Percentiles rank a stretch among this genome's conserved stretches.
Evolutionary conservation across 2,888 invertebrate genomes (phyloP).

Genomic region (Xestia c-nigrum): DNA sequence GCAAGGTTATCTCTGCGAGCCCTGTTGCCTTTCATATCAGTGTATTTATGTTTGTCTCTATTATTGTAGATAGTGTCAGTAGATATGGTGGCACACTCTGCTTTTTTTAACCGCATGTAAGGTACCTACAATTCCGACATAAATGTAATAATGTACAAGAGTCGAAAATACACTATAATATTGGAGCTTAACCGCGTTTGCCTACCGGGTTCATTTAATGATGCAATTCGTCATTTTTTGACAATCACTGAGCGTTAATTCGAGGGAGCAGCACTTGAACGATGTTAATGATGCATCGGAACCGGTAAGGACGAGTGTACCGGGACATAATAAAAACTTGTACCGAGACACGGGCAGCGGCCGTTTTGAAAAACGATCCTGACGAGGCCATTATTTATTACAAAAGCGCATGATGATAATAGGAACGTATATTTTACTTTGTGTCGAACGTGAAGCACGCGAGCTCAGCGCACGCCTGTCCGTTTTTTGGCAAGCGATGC

Average conservation of each 20-base stretch:
- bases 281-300: conserved; percentile 81
- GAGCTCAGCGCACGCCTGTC: conserved; percentile 71
- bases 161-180: conserved; percentile 6
- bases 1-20: conserved; percentile 82
- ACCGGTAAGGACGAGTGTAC: conserved; percentile 77
- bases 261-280: conserved; percentile 73
- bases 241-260: conserved; percentile 77
- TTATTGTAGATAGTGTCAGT: conserved; percentile 42
- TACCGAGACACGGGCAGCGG: conserved; percentile 70
- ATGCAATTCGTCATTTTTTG: conserved; percentile 78
- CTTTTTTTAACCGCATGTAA: conserved; percentile 47
- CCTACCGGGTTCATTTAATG: conserved; percentile 67
- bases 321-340: conserved; percentile 80
- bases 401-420: conserved; percentile 83
- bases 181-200: conserved; percentile 20
- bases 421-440: conserved; percentile 81
- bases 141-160: background rate
- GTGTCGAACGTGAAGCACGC: conserved; percentile 74
- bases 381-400: conserved; percentile 83
- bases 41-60: conserved; percentile 65
- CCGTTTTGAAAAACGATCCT: conserved; percentile 81
- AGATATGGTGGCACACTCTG: conserved; percentile 1
- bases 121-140: background rate
- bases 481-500: conserved; percentile 87
- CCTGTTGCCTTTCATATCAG: conserved; percentile 76